These are phyloP conservation scores for Pissodes strobi DNA, from an alignment of 1,140 invertebrate genomes.

Conservation along the genomic window DNA sequence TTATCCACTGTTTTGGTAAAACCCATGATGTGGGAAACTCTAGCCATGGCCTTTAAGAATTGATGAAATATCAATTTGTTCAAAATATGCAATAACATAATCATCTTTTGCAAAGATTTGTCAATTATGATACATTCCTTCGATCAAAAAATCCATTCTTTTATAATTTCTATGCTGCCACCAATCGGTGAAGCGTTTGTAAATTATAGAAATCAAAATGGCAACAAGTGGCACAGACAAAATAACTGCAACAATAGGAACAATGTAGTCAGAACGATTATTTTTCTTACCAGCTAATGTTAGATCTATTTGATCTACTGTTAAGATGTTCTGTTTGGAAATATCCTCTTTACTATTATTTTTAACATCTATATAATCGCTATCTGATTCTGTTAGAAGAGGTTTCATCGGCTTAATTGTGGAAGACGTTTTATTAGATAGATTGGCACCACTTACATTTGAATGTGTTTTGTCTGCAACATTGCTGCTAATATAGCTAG, in stretches of 20 bases:
- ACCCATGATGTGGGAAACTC: too few species aligned
- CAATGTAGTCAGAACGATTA: conserved; percentile 61
- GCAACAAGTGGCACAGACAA: conserved; percentile 68
- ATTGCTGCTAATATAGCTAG: too few species aligned
- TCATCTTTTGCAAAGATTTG: neutral
- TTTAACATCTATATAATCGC: conserved; percentile 5
- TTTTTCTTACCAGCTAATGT: conserved; percentile 15
- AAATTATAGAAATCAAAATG: conserved; percentile 63
- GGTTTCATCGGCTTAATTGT: conserved; percentile 9
- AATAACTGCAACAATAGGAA: conserved; percentile 68
- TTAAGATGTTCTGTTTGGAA: conserved; percentile 4
- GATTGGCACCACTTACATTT: neutral
- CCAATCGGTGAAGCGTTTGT: conserved; percentile 70
- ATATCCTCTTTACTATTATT: neutral
- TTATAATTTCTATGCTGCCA: conserved; percentile 78
- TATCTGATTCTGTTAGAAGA: conserved; percentile 24
- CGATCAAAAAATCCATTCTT: conserved; percentile 78
- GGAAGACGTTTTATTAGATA: neutral
- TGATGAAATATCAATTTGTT: too few species aligned
- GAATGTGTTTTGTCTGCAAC: conserved; percentile 7
- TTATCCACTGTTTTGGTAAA: too few species aligned
- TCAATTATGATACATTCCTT: conserved; percentile 80
- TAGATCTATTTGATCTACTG: conserved; percentile 25
- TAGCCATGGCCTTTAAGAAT: too few species aligned
- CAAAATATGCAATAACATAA: neutral